Base-by-base conservation (phyloP, 2,797 vertebrate genomes). In the Hypotaenidia okinawae region DNA sequence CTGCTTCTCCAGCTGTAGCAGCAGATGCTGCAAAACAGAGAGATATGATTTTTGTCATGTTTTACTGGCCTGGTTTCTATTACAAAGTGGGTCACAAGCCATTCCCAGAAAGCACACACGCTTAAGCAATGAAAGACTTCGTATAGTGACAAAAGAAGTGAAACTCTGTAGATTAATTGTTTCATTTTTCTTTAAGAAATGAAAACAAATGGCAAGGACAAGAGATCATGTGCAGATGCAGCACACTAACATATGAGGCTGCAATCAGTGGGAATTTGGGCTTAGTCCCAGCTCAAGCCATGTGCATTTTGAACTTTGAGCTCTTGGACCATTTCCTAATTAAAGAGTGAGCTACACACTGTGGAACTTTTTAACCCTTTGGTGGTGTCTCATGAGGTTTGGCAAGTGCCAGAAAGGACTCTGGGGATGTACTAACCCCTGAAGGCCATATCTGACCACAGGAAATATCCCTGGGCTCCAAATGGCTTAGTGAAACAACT, bases 221-320 rank as follows among this genome's bases (percentile, higher is more conserved):
- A 90, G 52, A 76, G 39, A 82, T 43, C 6, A 0, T 37, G 28
- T 35, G 41, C 83, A 89, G 77, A 93, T 89, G 61, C 22, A 68
- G 61, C 68, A 67, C 27, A 13, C 57, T 89, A 58, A 92, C 33
- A 10, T 16, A 74, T 7, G n/a, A 89, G 33, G 57, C 64, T 87
- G 68, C 33, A 72, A 69, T 85, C 64, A 83, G n/a, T 72, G 86
- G 68, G 90, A 96, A 93, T 45, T 74, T 93, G 87, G 91, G 88
- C 62, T 95, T 68, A 72, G 74, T 91, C 61, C 70, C 88, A 96
- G 70, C 27, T 90, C 72, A 90, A 75, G 64, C 63, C 77, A 74
- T 51, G 70, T 89, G 90, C 28, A 69, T 92, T 94, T 93, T 96
- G 94, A 96, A 90, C 95, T 94, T 90, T 72, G 72, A 94, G 94